Conservation (phyloP, 2,888 invertebrate species). For the Cephus spinipes region DNA sequence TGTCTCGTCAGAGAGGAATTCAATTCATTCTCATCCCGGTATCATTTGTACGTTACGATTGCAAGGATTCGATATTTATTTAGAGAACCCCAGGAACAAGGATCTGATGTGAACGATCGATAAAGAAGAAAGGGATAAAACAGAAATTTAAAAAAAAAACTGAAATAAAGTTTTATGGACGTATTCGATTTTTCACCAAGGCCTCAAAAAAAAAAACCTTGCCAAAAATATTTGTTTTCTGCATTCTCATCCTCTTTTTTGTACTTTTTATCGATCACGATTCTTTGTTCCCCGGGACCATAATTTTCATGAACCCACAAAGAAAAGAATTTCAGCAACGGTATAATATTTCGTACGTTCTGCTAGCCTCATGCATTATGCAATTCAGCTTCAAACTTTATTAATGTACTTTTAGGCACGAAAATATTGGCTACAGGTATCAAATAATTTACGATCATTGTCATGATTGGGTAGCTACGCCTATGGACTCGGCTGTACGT, state of each 20-base stretch:
- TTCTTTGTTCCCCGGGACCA: neutral
- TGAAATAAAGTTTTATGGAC: neutral
- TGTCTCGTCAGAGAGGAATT: neutral
- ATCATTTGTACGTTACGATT: neutral
- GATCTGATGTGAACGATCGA: neutral
- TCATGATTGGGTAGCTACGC: neutral
- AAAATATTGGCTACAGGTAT: neutral
- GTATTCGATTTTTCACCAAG: neutral
- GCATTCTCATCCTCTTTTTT: neutral
- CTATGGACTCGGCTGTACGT: neutral
- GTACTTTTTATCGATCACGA: neutral
- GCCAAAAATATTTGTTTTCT: neutral
- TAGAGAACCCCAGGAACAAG: neutral
- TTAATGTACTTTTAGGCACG: neutral
- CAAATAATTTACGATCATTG: neutral
- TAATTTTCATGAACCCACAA: neutral
- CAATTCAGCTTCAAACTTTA: neutral
- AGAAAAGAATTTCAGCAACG: neutral
- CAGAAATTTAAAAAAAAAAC: neutral
- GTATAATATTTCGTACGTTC: neutral
- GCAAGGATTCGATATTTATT: neutral
- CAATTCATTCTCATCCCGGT: slow-evolving; percentile 1
- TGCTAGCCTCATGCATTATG: neutral
- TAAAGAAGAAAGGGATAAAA: neutral
- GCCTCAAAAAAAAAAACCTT: neutral